Conservation (phyloP, 2,113 vertebrate species). For the Arenaria interpres region DNA sequence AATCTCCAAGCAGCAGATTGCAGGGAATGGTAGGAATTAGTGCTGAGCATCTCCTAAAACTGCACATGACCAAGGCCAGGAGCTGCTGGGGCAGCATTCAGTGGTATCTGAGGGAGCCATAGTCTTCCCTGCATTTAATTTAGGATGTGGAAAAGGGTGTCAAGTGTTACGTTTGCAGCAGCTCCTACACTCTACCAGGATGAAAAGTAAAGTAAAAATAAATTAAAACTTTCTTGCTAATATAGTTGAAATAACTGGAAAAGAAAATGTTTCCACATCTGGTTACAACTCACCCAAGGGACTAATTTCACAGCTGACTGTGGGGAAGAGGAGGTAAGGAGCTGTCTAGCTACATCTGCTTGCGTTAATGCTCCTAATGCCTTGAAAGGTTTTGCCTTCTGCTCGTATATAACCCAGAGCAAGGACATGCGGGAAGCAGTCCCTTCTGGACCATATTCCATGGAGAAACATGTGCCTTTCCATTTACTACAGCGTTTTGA, state of each 20-base stretch:
- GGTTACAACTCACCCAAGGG: neutral
- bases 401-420: neutral
- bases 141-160: neutral
- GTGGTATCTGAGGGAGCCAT: fast-evolving
- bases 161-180: no score
- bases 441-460: neutral
- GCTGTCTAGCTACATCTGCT: neutral
- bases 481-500: neutral
- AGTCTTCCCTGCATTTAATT: neutral
- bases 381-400: neutral
- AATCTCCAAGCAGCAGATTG: fast-evolving
- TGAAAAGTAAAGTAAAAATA: neutral
- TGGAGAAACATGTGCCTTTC: neutral
- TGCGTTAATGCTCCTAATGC: neutral
- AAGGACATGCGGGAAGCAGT: neutral
- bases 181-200: neutral
- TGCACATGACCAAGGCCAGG: fast-evolving
- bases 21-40: neutral
- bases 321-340: neutral
- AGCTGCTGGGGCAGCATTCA: neutral
- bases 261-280: neutral
- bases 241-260: neutral
- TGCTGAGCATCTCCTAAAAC: neutral
- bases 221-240: neutral
- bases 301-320: neutral